A percentile compares a stretch with the other conserved stretches of the same genome.
Evolutionary conservation across 1,140 invertebrate species (phyloP).

Genomic region (Drosophila ercepeae): DNA sequence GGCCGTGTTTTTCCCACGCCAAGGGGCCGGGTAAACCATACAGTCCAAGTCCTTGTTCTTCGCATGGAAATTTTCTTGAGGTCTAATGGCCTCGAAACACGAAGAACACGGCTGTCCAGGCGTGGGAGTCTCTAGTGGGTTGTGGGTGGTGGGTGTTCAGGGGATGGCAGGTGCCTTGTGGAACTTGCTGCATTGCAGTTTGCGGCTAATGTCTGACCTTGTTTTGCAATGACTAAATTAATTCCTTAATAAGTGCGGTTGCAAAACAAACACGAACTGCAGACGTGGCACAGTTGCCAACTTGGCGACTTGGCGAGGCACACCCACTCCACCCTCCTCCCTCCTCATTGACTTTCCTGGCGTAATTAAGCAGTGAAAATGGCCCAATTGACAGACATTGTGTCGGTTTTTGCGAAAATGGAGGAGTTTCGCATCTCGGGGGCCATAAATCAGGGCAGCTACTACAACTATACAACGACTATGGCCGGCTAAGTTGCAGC

Average conservation of each 20-base stretch:
- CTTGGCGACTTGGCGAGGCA: conserved; percentile 41
- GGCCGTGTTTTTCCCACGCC: conserved; percentile 71
- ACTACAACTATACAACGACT: conserved; percentile 12
- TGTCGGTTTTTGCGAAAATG: conserved; percentile 37
- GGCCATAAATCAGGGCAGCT: conserved; percentile 62
- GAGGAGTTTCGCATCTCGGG: conserved; percentile 58
- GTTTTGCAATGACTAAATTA: conserved; percentile 82
- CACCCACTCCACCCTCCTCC: not conserved
- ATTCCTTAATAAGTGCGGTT: conserved; percentile 77
- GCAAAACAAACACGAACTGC: conserved; percentile 71
- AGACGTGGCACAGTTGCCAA: conserved; percentile 65
- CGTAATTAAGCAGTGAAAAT: conserved; percentile 74
- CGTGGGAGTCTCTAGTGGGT: conserved; percentile 44
- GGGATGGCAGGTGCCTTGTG: not conserved
- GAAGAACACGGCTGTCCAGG: conserved; percentile 42
- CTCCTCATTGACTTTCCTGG: not conserved
- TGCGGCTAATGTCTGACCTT: conserved; percentile 82
- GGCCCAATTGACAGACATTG: conserved; percentile 76
- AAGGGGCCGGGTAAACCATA: conserved; percentile 24
- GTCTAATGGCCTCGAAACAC: conserved; percentile 70
- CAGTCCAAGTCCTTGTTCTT: conserved; percentile 25
- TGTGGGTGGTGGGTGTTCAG: not conserved
- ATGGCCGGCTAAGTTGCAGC: conserved; percentile 59
- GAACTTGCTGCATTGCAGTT: conserved; percentile 80
- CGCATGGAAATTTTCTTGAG: conserved; percentile 71